phyloP scores from a whole-genome alignment of 2,113 vertebrate genomes.

The Nesospiza acunhae region DNA sequence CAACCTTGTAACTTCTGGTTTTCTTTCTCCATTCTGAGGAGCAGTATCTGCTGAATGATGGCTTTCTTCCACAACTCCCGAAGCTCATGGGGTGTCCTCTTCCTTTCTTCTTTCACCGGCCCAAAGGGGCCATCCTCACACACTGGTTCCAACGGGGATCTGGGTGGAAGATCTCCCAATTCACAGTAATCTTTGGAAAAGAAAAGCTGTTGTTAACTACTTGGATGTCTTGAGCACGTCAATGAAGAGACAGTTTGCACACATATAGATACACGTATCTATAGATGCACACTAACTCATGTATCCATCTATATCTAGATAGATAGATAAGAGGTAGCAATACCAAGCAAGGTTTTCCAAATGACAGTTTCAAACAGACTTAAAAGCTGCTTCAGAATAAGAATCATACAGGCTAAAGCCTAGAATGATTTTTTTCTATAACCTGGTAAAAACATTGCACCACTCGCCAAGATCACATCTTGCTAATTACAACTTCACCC shows the following conservation, averaged over 20 bases:
- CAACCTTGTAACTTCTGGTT: constrained; percentile 95
- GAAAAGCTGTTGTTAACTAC: background rate
- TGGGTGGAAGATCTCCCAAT: constrained; percentile 78
- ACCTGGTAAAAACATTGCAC: background rate
- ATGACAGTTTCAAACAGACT: background rate
- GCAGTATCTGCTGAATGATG: constrained; percentile 93
- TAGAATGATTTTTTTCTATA: background rate
- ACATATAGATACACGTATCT: background rate
- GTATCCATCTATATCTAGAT: background rate
- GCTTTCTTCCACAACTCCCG: constrained; percentile 94
- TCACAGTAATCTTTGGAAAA: constrained; percentile 82
- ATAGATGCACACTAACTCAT: background rate
- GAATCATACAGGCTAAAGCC: background rate
- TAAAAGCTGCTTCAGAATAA: background rate
- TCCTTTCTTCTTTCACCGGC: constrained; percentile 81
- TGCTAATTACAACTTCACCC: background rate
- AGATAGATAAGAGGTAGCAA: background rate
- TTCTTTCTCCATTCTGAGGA: constrained; percentile 96
- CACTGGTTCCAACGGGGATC: constrained; percentile 71
- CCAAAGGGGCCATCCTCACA: constrained; percentile 78
- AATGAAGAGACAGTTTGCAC: background rate
- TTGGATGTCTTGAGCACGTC: background rate
- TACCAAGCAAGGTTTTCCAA: background rate
- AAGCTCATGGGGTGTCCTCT: constrained; percentile 81
- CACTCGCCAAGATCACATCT: background rate